Percentiles rank a stretch among this genome's conserved stretches.
phyloP scores from a whole-genome alignment of 2,888 invertebrate species.

The Zonitis immaculata region DNA sequence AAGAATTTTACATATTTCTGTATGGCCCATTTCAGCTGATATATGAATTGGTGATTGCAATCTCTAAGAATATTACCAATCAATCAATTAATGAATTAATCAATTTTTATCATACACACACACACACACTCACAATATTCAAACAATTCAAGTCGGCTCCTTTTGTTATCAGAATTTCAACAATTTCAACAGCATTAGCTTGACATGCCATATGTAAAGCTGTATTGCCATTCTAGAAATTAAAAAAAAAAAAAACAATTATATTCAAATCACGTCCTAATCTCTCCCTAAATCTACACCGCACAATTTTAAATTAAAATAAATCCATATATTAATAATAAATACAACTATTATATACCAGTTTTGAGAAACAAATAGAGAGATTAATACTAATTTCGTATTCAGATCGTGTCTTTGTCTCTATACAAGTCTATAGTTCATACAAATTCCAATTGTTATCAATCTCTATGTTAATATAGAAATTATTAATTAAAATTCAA shows the following conservation, averaged over 20 bases:
- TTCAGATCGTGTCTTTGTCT: no score
- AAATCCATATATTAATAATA: no score
- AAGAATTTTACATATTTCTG: constrained; percentile 60
- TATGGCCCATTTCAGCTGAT: constrained; percentile 67
- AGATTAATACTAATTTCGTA: no score
- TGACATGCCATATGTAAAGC: constrained; percentile 72
- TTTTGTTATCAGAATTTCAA: constrained; percentile 62
- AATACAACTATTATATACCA: no score
- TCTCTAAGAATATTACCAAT: constrained; percentile 49
- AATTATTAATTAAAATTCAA: no score
- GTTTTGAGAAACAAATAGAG: no score
- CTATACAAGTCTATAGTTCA: no score
- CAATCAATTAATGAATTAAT: background rate
- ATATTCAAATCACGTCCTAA: constrained; percentile 3
- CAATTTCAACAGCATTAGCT: constrained; percentile 65
- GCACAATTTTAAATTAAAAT: background rate
- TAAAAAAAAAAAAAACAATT: no score
- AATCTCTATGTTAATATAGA: no score
- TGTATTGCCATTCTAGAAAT: constrained; percentile 63
- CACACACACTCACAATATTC: constrained; percentile 59
- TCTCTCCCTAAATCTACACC: background rate
- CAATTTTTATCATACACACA: background rate
- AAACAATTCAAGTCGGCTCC: constrained; percentile 69
- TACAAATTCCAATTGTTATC: no score
- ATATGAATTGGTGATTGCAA: constrained; percentile 75